These are phyloP conservation scores for Helarctos malayanus DNA, from an alignment of 2,797 vertebrate species.

Conservation along the genomic window DNA sequence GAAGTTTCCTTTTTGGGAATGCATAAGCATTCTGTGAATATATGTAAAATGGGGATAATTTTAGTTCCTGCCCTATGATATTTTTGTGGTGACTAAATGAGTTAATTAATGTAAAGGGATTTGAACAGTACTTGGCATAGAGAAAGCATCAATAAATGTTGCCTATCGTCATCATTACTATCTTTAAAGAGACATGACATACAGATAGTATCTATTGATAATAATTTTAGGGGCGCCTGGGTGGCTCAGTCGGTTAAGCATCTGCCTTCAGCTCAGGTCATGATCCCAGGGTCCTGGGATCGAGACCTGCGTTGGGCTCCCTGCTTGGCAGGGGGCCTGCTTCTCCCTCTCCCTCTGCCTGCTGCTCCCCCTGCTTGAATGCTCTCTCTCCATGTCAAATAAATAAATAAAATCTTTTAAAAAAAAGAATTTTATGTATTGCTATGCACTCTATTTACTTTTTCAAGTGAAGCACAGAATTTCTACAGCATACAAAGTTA, in stretches of 20 bases:
- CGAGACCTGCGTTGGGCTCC: too few species aligned
- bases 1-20: neutral
- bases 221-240: neutral
- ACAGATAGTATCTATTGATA: neutral
- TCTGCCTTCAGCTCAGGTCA: too few species aligned
- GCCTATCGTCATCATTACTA: neutral
- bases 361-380: too few species aligned
- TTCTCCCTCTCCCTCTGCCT: too few species aligned
- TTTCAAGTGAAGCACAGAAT: neutral
- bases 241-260: too few species aligned
- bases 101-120: neutral
- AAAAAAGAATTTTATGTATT: neutral
- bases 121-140: neutral
- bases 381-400: too few species aligned
- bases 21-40: neutral
- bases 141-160: neutral
- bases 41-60: neutral
- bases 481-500: slow-evolving; percentile 21
- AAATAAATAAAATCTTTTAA: too few species aligned
- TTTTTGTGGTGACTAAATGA: neutral
- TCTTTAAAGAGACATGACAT: neutral
- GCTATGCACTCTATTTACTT: neutral
- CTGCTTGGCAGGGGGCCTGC: too few species aligned
- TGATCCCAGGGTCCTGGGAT: too few species aligned
- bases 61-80: neutral